These are phyloP conservation scores for Diadegma fenestrale DNA, from an alignment of 2,888 invertebrate species.

Conservation along the genomic window DNA sequence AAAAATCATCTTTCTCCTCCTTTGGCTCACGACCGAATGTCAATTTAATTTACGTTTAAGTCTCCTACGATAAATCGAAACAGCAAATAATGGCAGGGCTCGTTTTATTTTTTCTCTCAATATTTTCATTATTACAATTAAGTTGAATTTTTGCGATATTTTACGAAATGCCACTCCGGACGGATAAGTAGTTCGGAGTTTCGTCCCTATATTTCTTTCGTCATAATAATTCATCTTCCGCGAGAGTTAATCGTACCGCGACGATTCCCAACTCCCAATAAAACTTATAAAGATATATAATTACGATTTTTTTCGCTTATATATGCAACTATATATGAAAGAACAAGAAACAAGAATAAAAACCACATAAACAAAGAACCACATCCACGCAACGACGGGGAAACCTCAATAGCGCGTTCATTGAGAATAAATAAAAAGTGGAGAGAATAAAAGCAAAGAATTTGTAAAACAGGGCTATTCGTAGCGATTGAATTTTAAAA, in stretches of 20 bases:
- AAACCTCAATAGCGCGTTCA: conserved; percentile 26
- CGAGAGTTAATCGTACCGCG: not conserved
- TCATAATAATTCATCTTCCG: conserved; percentile 19
- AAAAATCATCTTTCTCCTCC: conserved; percentile 46
- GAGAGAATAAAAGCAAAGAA: not conserved
- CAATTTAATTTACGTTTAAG: not conserved
- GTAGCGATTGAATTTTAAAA: conserved; percentile 24
- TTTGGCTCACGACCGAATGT: conserved; percentile 14
- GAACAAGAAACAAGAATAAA: conserved; percentile 8
- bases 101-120: conserved; percentile 7
- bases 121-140: conserved; percentile 3
- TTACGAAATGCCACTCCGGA: conserved; percentile 3
- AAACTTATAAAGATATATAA: conserved; percentile 4
- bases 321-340: conserved; percentile 32
- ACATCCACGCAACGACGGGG: conserved; percentile 48
- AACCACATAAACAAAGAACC: conserved; percentile 17
- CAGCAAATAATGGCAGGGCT: not conserved
- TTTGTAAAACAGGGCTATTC: conserved; percentile 39
- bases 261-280: not conserved
- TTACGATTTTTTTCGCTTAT: conserved; percentile 17
- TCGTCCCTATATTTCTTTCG: not conserved
- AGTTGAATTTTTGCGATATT: conserved; percentile 13
- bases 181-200: not conserved
- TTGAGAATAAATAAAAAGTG: not conserved
- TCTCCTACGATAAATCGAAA: not conserved